Conservation (phyloP, 2,113 vertebrate genomes). For the Syrrhaptes paradoxus region DNA sequence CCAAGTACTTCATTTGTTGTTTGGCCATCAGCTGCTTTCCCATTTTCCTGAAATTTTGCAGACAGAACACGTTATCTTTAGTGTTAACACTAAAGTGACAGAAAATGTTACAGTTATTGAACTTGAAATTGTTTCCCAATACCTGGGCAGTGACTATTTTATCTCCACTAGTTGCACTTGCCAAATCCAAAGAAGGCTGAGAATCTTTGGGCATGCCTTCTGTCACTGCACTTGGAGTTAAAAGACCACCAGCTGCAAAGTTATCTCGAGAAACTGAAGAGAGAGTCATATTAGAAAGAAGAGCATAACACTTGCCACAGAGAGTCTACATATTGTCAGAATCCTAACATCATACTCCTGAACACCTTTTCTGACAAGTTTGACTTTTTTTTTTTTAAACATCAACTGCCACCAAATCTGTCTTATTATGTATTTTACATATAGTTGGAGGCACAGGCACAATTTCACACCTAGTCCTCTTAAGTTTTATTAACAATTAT, state of each 20-base stretch:
- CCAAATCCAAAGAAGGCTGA: slow-evolving; percentile 95
- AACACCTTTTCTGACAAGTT: neutral
- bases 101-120: neutral
- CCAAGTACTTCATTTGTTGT: slow-evolving; percentile 81
- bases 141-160: slow-evolving; percentile 96
- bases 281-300: neutral
- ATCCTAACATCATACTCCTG: neutral
- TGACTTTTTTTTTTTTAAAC: neutral
- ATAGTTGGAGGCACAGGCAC: neutral
- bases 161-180: slow-evolving; percentile 95
- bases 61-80: neutral
- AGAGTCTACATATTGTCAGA: neutral
- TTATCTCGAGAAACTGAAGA: slow-evolving; percentile 76
- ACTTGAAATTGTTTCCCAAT: neutral
- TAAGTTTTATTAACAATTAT: neutral
- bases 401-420: neutral
- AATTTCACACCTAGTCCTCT: neutral
- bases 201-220: slow-evolving; percentile 88
- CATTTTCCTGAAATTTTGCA: slow-evolving; percentile 86
- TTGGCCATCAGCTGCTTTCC: slow-evolving; percentile 83
- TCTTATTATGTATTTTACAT: neutral
- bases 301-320: neutral
- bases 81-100: neutral
- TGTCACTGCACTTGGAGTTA: slow-evolving; percentile 83
- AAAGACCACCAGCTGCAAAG: slow-evolving; percentile 79